Evolutionary conservation across 23 tunicate genomes (phyloP).

Genomic region (Ascidia mentula): DNA sequence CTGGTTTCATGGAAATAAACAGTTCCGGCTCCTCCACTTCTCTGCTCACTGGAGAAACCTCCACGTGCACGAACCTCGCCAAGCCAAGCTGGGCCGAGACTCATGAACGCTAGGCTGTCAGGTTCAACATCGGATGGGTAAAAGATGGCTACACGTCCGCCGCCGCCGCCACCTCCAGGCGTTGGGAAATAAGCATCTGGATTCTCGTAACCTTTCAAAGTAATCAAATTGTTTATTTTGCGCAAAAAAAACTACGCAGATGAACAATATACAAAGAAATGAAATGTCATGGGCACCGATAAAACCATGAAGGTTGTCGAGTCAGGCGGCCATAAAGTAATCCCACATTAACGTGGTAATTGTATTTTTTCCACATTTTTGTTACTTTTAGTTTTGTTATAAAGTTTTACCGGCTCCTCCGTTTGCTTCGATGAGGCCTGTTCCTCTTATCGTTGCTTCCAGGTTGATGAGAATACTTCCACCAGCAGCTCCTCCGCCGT

Average conservation of each 20-base stretch:
- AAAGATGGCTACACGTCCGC: constrained; percentile 23
- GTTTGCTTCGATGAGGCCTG: constrained; percentile 19
- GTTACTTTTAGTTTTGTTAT: too few species aligned
- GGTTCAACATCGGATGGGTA: constrained; percentile 1
- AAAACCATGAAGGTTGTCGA: too few species aligned
- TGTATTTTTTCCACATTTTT: too few species aligned
- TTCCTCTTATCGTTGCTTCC: constrained; percentile 2
- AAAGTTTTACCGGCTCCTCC: constrained; percentile 33
- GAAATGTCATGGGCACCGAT: too few species aligned
- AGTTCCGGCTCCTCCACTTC: constrained; percentile 25
- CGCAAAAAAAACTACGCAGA: too few species aligned
- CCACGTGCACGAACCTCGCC: constrained; percentile 21
- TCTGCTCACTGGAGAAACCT: not conserved
- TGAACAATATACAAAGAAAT: too few species aligned
- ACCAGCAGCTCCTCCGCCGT: constrained; percentile 33
- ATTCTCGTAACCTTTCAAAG: not conserved
- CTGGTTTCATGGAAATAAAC: constrained; percentile 21
- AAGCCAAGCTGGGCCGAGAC: constrained; percentile 15
- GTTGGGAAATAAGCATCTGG: not conserved
- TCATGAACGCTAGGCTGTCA: not conserved
- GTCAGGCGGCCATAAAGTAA: too few species aligned
- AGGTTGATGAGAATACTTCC: constrained; percentile 13
- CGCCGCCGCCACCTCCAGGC: constrained; percentile 22
- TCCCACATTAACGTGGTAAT: too few species aligned
- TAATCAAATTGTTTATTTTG: too few species aligned